Conservation (phyloP, 2,113 vertebrate genomes). For the Percina caprodes region DNA sequence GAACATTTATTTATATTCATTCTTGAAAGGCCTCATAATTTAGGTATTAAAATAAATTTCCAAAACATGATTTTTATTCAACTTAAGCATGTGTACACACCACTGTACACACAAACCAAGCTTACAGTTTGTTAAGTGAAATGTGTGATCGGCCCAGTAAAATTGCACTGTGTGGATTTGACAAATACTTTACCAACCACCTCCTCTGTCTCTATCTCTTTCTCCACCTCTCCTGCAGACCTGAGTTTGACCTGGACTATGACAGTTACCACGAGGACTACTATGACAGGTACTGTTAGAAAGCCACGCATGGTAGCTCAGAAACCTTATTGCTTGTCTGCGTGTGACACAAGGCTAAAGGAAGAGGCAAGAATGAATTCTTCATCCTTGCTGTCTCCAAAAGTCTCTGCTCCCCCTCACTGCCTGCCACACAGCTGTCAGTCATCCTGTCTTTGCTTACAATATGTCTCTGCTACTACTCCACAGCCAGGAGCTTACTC, state of each 20-base stretch:
- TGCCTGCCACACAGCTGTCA: slow-evolving; percentile 48
- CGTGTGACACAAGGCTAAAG: slow-evolving; percentile 38
- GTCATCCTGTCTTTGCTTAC: slow-evolving; percentile 41
- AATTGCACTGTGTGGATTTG: slow-evolving; percentile 17
- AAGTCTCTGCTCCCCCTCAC: slow-evolving; percentile 5
- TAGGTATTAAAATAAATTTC: no score
- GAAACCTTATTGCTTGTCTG: slow-evolving; percentile 44
- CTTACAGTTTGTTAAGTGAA: slow-evolving; percentile 36
- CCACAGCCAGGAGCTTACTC: slow-evolving; percentile 13
- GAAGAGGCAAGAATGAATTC: slow-evolving; percentile 35
- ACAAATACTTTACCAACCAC: slow-evolving; percentile 33
- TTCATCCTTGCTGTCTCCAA: slow-evolving; percentile 29
- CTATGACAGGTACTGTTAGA: slow-evolving; percentile 85
- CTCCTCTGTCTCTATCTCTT: slow-evolving; percentile 30
- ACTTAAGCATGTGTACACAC: no score
- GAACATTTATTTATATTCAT: no score
- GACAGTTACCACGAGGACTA: slow-evolving; percentile 86
- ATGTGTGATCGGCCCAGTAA: slow-evolving; percentile 37
- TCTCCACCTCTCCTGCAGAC: slow-evolving; percentile 67
- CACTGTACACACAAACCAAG: slow-evolving; percentile 1
- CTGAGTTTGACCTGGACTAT: slow-evolving; percentile 83
- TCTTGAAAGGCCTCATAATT: no score
- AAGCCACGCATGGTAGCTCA: slow-evolving; percentile 42
- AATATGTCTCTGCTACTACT: slow-evolving; percentile 10
- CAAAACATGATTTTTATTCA: no score